Conservation (phyloP, 2,888 invertebrate species). For the Chrysolina americana region DNA sequence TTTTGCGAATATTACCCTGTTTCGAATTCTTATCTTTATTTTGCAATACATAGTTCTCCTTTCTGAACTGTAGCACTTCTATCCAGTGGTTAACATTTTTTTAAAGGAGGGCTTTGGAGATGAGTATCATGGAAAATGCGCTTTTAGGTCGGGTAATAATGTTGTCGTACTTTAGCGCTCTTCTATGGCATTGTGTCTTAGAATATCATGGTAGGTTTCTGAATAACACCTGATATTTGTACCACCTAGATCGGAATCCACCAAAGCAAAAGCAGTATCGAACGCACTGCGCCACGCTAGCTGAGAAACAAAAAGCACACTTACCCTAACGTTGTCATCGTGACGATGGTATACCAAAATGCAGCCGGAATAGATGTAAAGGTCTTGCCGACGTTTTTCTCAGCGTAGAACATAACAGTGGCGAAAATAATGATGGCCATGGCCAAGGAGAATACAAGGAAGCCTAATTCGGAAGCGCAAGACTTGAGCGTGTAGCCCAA, state of each 20-base stretch:
- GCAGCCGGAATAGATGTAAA: constrained; percentile 99
- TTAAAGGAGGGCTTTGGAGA: no score
- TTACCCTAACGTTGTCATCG: constrained; percentile 99
- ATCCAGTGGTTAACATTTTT: no score
- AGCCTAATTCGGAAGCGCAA: constrained; percentile 98
- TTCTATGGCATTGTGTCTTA: no score
- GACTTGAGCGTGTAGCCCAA: constrained; percentile 99
- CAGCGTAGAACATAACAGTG: constrained; percentile 99
- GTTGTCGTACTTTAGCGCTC: no score
- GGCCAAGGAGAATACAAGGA: constrained; percentile 98
- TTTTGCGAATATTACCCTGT: no score
- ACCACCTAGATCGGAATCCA: background rate
- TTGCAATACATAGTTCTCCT: no score
- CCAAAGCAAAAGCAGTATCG: background rate
- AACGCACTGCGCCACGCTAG: background rate
- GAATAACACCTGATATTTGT: no score
- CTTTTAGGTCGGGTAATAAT: no score
- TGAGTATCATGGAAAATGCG: no score
- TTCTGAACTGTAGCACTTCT: no score
- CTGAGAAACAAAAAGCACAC: constrained; percentile 66
- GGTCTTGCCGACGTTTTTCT: constrained; percentile 97
- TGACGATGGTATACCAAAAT: constrained; percentile 99
- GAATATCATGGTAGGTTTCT: background rate
- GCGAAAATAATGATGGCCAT: constrained; percentile 99
- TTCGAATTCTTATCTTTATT: no score